Evolutionary conservation across 2,888 invertebrate species (phyloP), one percentile per base, ranked within the genome.

Genomic region (Heliothis peltigera): DNA sequence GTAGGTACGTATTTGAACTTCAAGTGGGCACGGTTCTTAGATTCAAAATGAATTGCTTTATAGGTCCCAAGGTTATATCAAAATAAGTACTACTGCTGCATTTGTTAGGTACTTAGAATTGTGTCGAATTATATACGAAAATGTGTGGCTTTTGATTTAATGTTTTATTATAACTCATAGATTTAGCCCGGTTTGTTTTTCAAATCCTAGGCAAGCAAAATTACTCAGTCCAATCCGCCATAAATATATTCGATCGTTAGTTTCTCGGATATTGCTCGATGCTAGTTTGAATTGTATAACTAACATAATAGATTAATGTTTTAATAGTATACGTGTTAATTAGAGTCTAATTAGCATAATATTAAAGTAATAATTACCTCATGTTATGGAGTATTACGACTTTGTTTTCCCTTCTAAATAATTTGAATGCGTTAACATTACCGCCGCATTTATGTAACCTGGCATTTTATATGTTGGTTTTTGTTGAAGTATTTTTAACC

Each of bases 281-380:
- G 47, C 17, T 21, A 15, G 47, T 47, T 55, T 15, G 8, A 44
- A 58, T 61, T 53, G 55, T 42, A 63, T 55, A 51, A 51, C 35
- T 54, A 51, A 44, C 21, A 28, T 56, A 54, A 64, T 48, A 51
- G 17, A 56, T 63, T 59, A 54, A 19, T 15, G 53, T 60, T 54
- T 55, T 53, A 64, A 63, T 57, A 52, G 51, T 64, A 47, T 52
- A 8, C 32, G 25, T 52, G 64, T 52, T 76, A 69, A 81, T 76
- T 65, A 79, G 62, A 52, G 44, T 39, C 53, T 81, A 19, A 65
- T 72, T 67, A 56, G 46, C 59, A 64, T 71, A 62, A 58, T 64
- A 46, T 58, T 47, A 43, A 65, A 52, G 48, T 71, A 71, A 63
- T 77, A 67, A 80, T 69, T 63, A 55, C 46, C 19, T 42, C 44